phyloP scores from a whole-genome alignment of 2,888 invertebrate species.

The Diarsia rubi region DNA sequence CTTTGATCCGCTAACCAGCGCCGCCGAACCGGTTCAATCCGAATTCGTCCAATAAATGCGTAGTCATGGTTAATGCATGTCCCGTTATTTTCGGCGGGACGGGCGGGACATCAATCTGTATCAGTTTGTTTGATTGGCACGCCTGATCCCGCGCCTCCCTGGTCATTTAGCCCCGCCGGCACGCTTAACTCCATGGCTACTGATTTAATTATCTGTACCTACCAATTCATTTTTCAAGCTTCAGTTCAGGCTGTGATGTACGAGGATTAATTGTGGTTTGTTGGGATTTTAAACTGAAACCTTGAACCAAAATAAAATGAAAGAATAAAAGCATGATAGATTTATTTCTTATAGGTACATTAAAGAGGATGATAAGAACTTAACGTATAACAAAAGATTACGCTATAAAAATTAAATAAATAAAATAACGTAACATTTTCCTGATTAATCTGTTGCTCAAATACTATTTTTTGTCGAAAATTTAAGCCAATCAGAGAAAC shows the following conservation, averaged over 20 bases:
- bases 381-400: not conserved
- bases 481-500: constrained; percentile 6
- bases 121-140: constrained; percentile 74
- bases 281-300: constrained; percentile 12
- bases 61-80: constrained; percentile 65
- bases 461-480: not conserved
- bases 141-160: constrained; percentile 68
- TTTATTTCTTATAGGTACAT: not conserved
- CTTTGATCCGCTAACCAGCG: constrained; percentile 44
- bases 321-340: not conserved
- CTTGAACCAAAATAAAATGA: not conserved
- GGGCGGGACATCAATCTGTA: constrained; percentile 78
- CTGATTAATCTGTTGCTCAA: not conserved
- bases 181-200: constrained; percentile 57
- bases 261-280: constrained; percentile 29
- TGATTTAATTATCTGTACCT: constrained; percentile 61
- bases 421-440: not conserved
- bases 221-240: constrained; percentile 61
- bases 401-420: not conserved
- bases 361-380: not conserved
- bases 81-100: constrained; percentile 57
- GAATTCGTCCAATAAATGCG: constrained; percentile 61
- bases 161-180: constrained; percentile 61
- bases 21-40: constrained; percentile 47
- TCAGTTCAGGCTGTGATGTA: constrained; percentile 33